phyloP scores from a whole-genome alignment of 2,888 invertebrate species.

The Trissolcus brochymenae region DNA sequence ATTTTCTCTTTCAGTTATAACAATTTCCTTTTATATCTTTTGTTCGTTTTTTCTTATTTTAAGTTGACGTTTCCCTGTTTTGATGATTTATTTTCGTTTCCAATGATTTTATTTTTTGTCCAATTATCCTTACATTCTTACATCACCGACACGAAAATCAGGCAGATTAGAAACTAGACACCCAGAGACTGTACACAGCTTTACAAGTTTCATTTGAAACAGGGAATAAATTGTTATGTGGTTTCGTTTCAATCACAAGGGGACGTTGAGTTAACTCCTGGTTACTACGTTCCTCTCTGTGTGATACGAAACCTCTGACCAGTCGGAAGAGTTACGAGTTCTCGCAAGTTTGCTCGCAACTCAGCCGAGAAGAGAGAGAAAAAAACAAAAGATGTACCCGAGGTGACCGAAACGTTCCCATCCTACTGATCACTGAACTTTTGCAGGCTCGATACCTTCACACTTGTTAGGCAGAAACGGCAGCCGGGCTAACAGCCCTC shows the following conservation, averaged over 20 bases:
- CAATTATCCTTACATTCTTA: constrained; percentile 22
- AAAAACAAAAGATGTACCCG: constrained; percentile 33
- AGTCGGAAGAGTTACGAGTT: background rate
- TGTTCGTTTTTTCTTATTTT: constrained; percentile 33
- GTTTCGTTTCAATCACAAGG: constrained; percentile 1
- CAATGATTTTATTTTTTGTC: constrained; percentile 16
- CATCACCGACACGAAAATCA: constrained; percentile 42
- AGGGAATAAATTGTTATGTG: background rate
- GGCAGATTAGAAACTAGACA: constrained; percentile 31
- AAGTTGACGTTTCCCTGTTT: constrained; percentile 7
- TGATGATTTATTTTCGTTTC: constrained; percentile 17
- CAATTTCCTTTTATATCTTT: constrained; percentile 34
- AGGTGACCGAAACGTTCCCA: background rate
- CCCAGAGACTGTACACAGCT: background rate
- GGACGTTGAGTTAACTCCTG: background rate
- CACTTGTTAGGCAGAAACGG: constrained; percentile 77
- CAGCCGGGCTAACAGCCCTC: constrained; percentile 81
- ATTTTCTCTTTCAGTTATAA: constrained; percentile 16
- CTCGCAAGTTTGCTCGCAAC: no score
- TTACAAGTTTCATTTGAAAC: background rate
- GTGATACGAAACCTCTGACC: background rate
- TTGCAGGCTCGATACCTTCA: constrained; percentile 71
- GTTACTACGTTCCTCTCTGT: background rate
- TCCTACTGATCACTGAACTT: constrained; percentile 24
- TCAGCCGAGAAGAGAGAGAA: background rate